These are phyloP conservation scores for honey bee (Apis mellifera) DNA, from an alignment of 1,140 invertebrate species.

Conservation along the genomic window DNA sequence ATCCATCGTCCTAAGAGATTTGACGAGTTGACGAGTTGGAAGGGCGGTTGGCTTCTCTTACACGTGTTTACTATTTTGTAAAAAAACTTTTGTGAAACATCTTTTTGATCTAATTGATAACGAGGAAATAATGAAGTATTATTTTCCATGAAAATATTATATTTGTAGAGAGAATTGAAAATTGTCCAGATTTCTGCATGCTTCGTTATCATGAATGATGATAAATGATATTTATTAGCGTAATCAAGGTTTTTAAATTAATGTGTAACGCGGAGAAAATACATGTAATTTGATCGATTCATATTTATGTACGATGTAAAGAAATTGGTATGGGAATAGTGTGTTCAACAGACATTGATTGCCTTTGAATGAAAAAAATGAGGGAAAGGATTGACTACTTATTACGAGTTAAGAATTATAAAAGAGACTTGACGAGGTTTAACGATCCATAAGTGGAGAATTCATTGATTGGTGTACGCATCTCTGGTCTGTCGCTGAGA, in stretches of 20 bases:
- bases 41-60: conserved; percentile 16
- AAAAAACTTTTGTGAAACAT: neutral
- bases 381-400: neutral
- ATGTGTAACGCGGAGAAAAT: neutral
- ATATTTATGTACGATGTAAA: neutral
- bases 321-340: neutral
- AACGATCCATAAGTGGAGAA: conserved; percentile 23
- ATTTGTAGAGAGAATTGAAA: neutral
- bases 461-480: neutral
- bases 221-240: neutral
- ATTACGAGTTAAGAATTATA: conserved; percentile 36
- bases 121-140: neutral
- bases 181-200: neutral
- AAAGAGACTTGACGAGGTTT: conserved; percentile 42
- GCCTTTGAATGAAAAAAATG: conserved; percentile 13
- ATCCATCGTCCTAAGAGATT: conserved; percentile 36
- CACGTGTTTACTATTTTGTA: neutral
- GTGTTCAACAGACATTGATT: conserved; percentile 3
- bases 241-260: neutral
- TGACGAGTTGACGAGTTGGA: conserved; percentile 13
- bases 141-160: neutral
- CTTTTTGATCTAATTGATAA: neutral
- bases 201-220: neutral
- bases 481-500: neutral
- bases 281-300: conserved; percentile 2